Evolutionary conservation across 1,140 invertebrate species (phyloP).

Genomic region (Drosophila micromelanica): DNA sequence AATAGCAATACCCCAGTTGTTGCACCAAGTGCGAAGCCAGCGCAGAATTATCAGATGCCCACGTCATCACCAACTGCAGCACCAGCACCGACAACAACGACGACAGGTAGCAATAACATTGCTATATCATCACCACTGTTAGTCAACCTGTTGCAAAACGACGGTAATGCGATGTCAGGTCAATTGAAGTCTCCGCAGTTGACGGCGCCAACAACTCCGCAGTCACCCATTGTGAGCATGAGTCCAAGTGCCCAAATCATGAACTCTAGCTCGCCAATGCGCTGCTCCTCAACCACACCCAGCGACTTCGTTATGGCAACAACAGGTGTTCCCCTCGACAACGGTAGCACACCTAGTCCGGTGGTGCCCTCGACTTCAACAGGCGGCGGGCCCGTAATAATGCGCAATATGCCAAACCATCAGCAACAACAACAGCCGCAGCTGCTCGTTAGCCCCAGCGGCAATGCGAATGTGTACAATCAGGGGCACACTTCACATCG

Average conservation of each 20-base stretch:
- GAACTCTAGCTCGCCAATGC: conserved; percentile 69
- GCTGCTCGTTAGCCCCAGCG: conserved; percentile 66
- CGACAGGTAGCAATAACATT: conserved; percentile 73
- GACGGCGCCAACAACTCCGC: conserved; percentile 48
- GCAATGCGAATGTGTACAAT: conserved; percentile 56
- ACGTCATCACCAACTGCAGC: conserved; percentile 50
- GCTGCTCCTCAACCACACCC: conserved; percentile 59
- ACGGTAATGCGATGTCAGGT: conserved; percentile 86
- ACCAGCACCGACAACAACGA: conserved; percentile 85
- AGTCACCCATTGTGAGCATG: conserved; percentile 66
- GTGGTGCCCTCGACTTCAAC: conserved; percentile 73
- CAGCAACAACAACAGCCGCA: conserved; percentile 73
- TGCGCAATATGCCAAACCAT: conserved; percentile 73
- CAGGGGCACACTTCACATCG: conserved; percentile 71
- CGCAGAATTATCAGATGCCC: conserved; percentile 54
- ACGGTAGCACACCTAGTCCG: conserved; percentile 59
- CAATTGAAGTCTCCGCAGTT: conserved; percentile 71
- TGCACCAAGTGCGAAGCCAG: conserved; percentile 49
- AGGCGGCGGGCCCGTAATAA: conserved; percentile 48
- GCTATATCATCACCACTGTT: conserved; percentile 93
- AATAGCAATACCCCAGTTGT: conserved; percentile 44
- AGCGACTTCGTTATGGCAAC: conserved; percentile 58
- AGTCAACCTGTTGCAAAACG: conserved; percentile 95
- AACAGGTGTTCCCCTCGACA: conserved; percentile 49
- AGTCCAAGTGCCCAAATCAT: conserved; percentile 74